Conservation (phyloP, 1,140 invertebrate genomes). For the Nephila pilipes region DNA sequence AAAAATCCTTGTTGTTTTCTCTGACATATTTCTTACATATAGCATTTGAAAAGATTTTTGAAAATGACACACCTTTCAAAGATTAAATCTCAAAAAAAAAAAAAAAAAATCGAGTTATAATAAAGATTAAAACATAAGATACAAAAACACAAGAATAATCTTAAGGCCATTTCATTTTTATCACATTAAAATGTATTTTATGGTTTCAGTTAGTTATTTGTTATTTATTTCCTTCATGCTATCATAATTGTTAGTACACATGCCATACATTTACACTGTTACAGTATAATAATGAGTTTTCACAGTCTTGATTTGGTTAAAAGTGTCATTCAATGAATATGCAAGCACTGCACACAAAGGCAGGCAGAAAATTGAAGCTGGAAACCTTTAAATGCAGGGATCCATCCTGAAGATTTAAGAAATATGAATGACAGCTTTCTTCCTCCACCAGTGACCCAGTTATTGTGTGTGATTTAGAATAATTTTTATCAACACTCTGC, state of each 20-base stretch:
- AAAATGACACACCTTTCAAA: too few species aligned
- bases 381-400: slow-evolving; percentile 34
- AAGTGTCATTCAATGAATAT: background rate
- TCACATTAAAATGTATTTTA: too few species aligned
- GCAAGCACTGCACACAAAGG: slow-evolving; percentile 15
- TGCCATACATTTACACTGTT: background rate
- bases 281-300: background rate
- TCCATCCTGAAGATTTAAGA: background rate
- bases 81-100: too few species aligned
- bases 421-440: background rate
- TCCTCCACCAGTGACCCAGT: slow-evolving; percentile 31
- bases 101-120: too few species aligned
- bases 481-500: background rate
- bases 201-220: background rate
- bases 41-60: too few species aligned
- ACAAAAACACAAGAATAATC: too few species aligned
- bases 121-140: too few species aligned
- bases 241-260: background rate
- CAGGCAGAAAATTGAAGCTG: slow-evolving; percentile 30
- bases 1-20: too few species aligned
- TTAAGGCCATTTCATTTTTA: too few species aligned
- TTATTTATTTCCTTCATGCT: background rate
- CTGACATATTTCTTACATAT: too few species aligned
- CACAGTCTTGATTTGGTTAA: background rate
- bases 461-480: background rate